Conservation (phyloP, 2,113 vertebrate species). For the Bubo bubo region DNA sequence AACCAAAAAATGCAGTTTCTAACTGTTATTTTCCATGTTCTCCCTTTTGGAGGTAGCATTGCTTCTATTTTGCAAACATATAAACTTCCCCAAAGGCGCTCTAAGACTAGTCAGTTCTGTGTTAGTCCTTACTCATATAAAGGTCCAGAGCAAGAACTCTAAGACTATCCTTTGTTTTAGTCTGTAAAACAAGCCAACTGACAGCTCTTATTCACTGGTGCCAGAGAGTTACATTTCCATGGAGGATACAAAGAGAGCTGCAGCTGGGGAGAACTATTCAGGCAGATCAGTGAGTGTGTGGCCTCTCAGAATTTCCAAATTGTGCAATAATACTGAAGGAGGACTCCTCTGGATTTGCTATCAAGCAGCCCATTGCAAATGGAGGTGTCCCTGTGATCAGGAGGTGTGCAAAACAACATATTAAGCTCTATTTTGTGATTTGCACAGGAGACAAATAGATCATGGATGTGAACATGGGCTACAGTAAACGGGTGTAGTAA, state of each 20-base stretch:
- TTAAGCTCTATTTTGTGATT: background rate
- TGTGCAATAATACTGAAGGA: fast-evolving
- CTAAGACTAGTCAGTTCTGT: background rate
- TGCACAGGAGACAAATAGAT: background rate
- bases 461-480: background rate
- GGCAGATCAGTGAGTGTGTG: background rate
- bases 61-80: background rate
- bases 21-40: background rate
- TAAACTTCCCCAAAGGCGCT: background rate
- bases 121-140: background rate
- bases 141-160: background rate
- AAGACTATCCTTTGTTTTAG: background rate
- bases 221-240: background rate
- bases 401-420: background rate
- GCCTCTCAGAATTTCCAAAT: background rate
- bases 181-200: background rate
- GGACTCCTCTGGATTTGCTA: background rate
- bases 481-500: background rate
- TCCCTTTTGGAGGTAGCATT: background rate
- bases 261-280: background rate
- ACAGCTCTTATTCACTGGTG: background rate
- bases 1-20: background rate
- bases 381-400: background rate
- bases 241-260: background rate
- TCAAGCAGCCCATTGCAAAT: background rate